Conservation (phyloP, 64 coral and sea anemone species). For the Acropora tenuis region DNA sequence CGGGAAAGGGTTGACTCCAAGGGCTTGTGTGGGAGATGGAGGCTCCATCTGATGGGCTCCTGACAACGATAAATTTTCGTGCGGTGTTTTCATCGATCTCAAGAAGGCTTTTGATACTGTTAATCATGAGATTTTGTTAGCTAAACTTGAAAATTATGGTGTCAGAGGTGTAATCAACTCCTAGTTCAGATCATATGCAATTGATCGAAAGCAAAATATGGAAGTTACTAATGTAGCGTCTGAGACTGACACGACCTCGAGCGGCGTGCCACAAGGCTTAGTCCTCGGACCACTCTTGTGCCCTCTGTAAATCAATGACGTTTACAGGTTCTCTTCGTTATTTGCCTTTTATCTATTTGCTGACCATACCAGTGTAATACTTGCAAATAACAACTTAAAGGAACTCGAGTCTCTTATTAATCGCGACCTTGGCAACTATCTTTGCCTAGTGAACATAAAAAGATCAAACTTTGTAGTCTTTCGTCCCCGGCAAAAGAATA, state of each 20-base stretch:
- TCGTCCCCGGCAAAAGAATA: neutral
- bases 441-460: neutral
- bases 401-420: neutral
- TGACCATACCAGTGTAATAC: neutral
- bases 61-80: too few relatives aligned
- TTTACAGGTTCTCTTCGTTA: neutral
- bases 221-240: neutral
- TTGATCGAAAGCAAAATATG: neutral
- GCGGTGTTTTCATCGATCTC: too few relatives aligned
- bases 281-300: neutral
- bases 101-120: too few relatives aligned
- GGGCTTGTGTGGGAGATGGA: too few relatives aligned
- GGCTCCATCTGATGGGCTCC: too few relatives aligned
- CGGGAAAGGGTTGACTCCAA: too few relatives aligned
- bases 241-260: neutral
- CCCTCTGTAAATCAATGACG: neutral
- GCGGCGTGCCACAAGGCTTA: neutral
- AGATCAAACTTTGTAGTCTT: neutral
- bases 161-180: neutral
- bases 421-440: neutral
- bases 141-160: conserved; percentile 7
- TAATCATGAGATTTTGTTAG: neutral
- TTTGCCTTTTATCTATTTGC: neutral
- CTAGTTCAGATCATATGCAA: neutral
- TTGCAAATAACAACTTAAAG: neutral